Base-by-base conservation (phyloP, 2,797 vertebrate genomes). In the Chanos chanos region DNA sequence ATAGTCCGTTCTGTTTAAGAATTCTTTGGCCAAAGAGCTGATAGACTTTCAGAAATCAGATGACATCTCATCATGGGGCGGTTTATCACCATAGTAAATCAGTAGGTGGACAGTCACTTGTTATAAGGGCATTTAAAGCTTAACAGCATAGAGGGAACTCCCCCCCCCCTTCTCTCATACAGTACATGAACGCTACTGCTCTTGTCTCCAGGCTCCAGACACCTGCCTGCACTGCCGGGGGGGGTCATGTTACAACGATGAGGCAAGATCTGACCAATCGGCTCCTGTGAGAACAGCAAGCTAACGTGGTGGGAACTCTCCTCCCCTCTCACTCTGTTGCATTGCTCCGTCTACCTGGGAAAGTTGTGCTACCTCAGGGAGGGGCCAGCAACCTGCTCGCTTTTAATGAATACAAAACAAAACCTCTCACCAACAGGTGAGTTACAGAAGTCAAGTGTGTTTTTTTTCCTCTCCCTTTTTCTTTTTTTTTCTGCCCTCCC, bases 301-400 rank as follows among this genome's bases (percentile, higher is more conserved):
- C 68, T 73, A 85, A 83, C 76, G 83, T 85, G 91, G 90, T 92
- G 92, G 89, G 91, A 93, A 93, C 73, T 91, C 91, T 92, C 90
- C 91, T 87, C 91, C 91, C 90, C 77, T 84, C 79, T 68, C 70
- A 76, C 50, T 80, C 50, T 57, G 31, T 57, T 51, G 56, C 78
- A 71, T 66, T 66, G 56, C 64, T 48, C 55, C 21, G 28, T 37
- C 70, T 86, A 89, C 86, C 88, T 90, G 87, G 78, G 83, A 87
- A 86, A 79, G 83, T 79, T 55, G 78, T 76, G 75, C 76, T 68
- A 77, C 80, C 82, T 81, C 67, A 79, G 85, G 90, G 89, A 86
- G 85, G 82, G 81, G 81, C 85, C 68, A 53, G 72, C 68, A 62
- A 62, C 75, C 72, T 52, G 70, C 75, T 77, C 37, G 61, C 72